Conservation (phyloP, 2,113 vertebrate species). For the Xiphophorus maculatus region DNA sequence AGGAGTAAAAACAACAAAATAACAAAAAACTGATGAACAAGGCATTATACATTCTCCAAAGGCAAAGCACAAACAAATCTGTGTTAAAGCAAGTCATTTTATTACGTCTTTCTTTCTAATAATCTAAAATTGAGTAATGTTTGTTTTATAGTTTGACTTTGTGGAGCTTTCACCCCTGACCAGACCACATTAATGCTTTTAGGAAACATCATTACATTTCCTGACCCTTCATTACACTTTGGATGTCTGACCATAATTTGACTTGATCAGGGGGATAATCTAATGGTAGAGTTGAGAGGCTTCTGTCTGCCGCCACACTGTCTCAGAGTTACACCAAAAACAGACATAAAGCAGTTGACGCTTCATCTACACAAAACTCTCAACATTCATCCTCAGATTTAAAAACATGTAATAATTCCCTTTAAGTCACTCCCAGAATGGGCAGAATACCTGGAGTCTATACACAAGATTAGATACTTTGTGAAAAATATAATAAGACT, state of each 20-base stretch:
- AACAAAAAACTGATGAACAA: not conserved
- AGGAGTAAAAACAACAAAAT: not conserved
- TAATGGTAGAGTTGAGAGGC: constrained; percentile 40
- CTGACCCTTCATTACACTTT: constrained; percentile 39
- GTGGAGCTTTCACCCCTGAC: not conserved
- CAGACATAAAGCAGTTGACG: not conserved
- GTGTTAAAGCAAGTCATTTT: not conserved
- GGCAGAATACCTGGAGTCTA: no score
- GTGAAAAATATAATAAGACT: not conserved
- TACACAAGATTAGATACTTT: no score
- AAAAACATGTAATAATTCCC: no score
- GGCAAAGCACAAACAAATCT: not conserved
- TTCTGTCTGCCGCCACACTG: constrained; percentile 40
- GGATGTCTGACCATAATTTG: constrained; percentile 45
- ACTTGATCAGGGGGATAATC: constrained; percentile 50
- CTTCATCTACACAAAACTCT: not conserved
- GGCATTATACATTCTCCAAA: not conserved
- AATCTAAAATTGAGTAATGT: not conserved
- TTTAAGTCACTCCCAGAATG: no score
- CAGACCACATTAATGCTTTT: constrained; percentile 25
- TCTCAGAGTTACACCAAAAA: constrained; percentile 5
- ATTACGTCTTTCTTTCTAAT: no score
- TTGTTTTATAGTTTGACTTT: not conserved
- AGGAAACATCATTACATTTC: constrained; percentile 36
- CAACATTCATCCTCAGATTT: not conserved